Evolutionary conservation across 1,140 invertebrate genomes (phyloP), one percentile per base, ranked within the genome.

Genomic region (Xylocopa sonorina): DNA sequence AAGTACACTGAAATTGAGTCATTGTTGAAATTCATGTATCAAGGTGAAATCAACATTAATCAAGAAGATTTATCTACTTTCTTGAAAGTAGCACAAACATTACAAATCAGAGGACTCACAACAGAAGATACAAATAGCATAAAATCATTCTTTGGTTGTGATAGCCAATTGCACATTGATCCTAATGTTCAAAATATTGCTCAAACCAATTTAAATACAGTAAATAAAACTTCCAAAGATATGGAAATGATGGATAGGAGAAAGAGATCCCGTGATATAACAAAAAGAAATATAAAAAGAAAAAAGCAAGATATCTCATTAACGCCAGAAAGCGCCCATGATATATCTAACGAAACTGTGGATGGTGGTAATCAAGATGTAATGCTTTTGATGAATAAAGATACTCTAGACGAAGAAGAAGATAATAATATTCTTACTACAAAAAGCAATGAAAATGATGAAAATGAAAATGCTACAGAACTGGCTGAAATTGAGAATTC

Each of bases 11-110:
- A 96, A 82, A 92, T 97, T 87, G 95, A 95, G 92, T 95, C 96
- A 91, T 94, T 97, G 86, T 94, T 97, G 87, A 95, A 96, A 89
- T 97, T 97, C 92, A 97, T 97, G 95, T 97, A 97, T 90, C 95
- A 96, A 93, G 97, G 97, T 82, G 96, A 97, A 94, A 96, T 97
- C 64, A 97, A 97, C 93, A 96, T 97, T 86, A 96, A 95, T 87
- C 96, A 97, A 93, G 96, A 97, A 90, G 96, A 97, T 86, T 94
- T 97, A 90, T 94, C 95, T 77, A 95, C 95, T 75, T 97, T 97
- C 91, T 95, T 97, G 88, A 97, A 96, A 94, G 96, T 96, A 87
- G 97, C 97, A 81, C 96, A 97, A 93, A 95, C 96, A 86, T 94
- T 97, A 87, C 96, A 97, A 94, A 95, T 97, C 84, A 97, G 97